Evolutionary conservation across 2,888 invertebrate genomes (phyloP), one percentile per base, ranked within the genome.

Genomic region (Campoplex capitator): DNA sequence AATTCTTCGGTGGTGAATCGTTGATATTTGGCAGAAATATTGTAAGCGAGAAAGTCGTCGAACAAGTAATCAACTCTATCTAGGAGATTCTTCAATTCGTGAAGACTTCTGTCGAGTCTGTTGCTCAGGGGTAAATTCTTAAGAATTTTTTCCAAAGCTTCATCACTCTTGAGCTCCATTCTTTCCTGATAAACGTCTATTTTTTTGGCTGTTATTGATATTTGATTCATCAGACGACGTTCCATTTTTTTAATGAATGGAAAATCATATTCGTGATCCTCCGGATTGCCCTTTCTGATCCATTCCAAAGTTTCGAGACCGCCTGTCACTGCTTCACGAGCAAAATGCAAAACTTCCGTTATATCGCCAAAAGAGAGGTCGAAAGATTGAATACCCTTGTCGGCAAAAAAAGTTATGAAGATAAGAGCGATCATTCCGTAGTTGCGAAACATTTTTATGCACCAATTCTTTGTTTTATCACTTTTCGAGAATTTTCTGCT

Each of bases 1-100:
- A 97, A 97, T 91, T 96, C 96, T 91, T 97, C 95, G 88, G 97
- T 92, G 8, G 98, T 98, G 85, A 95, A 95, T 88, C 95, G 93
- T 92, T 97, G 97, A 89, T 96, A 94, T 84, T 95, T 95, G 51
- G 95, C 93, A 88, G 95, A 95, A 73, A 95, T 91, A 2, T 94
- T 93, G 79, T 97, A 96, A 78, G 95, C 95, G 86, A 95, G 92
- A 96, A 97, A 96, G 91, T 95, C 95, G 45, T 95, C 92, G 89
- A 96, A 96, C 6, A 96, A 95, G 45, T 96, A 95, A 73, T 96
- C 95, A 67, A 97, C 95, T 23, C 96, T 94, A 81, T 95, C 95
- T 86, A 96, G 92, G 87, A 96, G 78, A 0, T 23, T 32, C 11
- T 32, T 84, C 73, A 88, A 80, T 74, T 58, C 74, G 23, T 38